phyloP scores from a whole-genome alignment of 2,113 vertebrate genomes.

The Deroptyus accipitrinus region DNA sequence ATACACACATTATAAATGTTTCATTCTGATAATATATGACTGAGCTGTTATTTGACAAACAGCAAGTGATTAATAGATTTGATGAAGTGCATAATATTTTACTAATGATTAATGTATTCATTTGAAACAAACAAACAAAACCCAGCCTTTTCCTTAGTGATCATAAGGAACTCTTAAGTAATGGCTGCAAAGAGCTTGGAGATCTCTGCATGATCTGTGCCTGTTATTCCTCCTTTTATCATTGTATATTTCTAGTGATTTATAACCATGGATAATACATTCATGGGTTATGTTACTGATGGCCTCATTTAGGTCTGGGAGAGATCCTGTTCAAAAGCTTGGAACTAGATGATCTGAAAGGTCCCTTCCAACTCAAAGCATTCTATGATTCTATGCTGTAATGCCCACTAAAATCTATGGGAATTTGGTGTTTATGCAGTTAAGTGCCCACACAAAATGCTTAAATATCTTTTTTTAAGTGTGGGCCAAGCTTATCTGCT shows the following conservation, averaged over 20 bases:
- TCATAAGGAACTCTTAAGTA: neutral
- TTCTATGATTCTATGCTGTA: neutral
- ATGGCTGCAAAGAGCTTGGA: constrained; percentile 2
- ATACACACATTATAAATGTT: constrained; percentile 46
- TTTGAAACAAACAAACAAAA: constrained; percentile 54
- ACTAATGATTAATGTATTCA: constrained; percentile 66
- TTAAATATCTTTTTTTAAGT: neutral
- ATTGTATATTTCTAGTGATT: constrained; percentile 3
- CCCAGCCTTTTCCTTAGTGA: neutral
- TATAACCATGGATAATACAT: neutral
- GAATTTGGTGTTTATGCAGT: neutral
- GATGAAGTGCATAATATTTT: constrained; percentile 65
- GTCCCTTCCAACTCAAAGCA: neutral
- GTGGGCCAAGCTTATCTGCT: neutral
- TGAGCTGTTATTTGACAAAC: constrained; percentile 57
- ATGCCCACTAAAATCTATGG: neutral
- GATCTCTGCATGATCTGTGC: neutral
- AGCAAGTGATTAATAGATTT: constrained; percentile 63
- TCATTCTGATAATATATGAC: constrained; percentile 41
- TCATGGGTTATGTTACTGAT: neutral
- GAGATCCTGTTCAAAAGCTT: neutral
- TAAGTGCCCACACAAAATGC: neutral
- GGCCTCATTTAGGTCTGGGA: neutral
- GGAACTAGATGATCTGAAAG: neutral
- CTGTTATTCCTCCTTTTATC: neutral